Evolutionary conservation across 2,113 vertebrate species (phyloP).

Genomic region (Aplodontia rufa): DNA sequence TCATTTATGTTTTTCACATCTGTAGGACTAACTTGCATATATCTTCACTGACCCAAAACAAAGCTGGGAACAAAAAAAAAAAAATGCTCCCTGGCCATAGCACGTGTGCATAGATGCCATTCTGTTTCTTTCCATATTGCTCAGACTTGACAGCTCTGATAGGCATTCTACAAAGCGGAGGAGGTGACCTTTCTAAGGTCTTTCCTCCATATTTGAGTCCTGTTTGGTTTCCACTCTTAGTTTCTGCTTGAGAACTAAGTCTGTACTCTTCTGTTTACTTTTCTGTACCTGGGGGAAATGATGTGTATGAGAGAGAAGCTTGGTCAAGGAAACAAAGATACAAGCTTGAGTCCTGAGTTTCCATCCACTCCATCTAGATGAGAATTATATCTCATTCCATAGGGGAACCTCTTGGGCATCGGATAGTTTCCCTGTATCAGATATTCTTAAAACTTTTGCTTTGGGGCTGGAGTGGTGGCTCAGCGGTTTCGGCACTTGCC

Average conservation of each 20-base stretch:
- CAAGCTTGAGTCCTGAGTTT: not conserved
- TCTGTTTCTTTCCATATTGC: not conserved
- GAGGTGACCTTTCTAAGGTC: not conserved
- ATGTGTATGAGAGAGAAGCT: not conserved
- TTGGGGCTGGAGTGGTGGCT: too few relatives aligned
- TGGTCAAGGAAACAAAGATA: not conserved
- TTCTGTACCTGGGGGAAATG: not conserved
- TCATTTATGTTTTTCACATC: too few relatives aligned
- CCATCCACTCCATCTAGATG: not conserved
- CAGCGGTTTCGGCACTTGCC: too few relatives aligned
- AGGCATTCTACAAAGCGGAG: not conserved
- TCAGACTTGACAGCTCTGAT: not conserved
- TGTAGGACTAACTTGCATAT: too few relatives aligned
- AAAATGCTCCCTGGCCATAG: too few relatives aligned
- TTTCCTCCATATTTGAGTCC: not conserved
- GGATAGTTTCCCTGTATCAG: not conserved
- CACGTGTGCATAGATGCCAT: too few relatives aligned
- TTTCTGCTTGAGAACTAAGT: conserved; percentile 14
- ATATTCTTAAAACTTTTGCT: not conserved
- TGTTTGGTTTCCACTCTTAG: conserved; percentile 42
- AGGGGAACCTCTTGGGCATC: not conserved
- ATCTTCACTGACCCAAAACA: too few relatives aligned
- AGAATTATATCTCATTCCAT: not conserved
- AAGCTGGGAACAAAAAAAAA: too few relatives aligned
- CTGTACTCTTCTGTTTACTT: conserved; percentile 43